A percentile compares a stretch with the other conserved stretches of the same genome.
These are phyloP conservation scores for Cephalopholis sonnerati DNA, from an alignment of 2,113 vertebrate genomes.

Conservation along the genomic window DNA sequence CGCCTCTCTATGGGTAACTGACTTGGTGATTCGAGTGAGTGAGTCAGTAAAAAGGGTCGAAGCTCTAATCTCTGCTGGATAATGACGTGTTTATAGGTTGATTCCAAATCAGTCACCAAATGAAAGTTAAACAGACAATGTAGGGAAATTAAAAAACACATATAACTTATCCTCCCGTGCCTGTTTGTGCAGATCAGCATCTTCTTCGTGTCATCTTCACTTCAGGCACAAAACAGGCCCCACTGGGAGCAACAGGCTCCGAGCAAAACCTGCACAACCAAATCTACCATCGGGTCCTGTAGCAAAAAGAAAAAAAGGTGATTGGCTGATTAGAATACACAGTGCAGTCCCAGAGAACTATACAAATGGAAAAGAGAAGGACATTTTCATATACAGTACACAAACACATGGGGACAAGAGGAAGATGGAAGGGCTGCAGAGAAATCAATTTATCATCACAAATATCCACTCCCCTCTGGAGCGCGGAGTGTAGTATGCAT, in stretches of 20 bases:
- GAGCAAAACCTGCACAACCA: constrained; percentile 32
- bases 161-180: constrained; percentile 24
- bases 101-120: constrained; percentile 24
- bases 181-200: constrained; percentile 45
- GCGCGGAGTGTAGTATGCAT: constrained; percentile 26
- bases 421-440: constrained; percentile 33
- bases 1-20: no score
- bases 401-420: constrained; percentile 34
- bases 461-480: constrained; percentile 42
- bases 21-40: no score
- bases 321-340: constrained; percentile 32
- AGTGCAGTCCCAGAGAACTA: constrained; percentile 5
- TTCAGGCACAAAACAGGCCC: constrained; percentile 23
- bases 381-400: constrained; percentile 21
- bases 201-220: constrained; percentile 32
- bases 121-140: constrained; percentile 20
- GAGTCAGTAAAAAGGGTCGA: no score
- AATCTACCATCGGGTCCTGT: constrained; percentile 6
- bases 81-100: constrained; percentile 12
- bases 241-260: constrained; percentile 22
- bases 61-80: not conserved
- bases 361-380: constrained; percentile 8
- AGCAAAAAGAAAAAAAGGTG: not conserved
- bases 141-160: not conserved
- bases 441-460: constrained; percentile 49